Conservation (phyloP, 1,140 invertebrate species). For the Euglossa dilemma region DNA sequence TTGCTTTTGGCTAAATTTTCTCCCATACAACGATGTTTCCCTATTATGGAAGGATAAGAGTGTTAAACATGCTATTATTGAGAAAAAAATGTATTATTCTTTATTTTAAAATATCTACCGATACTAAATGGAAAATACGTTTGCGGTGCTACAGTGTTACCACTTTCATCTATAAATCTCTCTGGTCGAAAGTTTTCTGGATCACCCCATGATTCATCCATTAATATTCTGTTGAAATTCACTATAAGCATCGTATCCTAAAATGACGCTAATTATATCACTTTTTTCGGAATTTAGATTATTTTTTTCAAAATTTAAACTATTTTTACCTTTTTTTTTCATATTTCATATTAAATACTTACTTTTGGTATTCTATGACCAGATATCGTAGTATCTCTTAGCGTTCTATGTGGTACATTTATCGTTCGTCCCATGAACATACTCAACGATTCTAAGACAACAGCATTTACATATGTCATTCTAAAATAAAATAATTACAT, state of each 20-base stretch:
- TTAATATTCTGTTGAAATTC: conserved; percentile 90
- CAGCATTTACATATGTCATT: conserved; percentile 91
- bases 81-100: conserved; percentile 36
- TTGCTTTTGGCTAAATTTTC: conserved; percentile 92
- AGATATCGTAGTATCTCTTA: conserved; percentile 87
- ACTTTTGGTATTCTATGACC: conserved; percentile 91
- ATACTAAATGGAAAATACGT: conserved; percentile 90
- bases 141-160: conserved; percentile 87
- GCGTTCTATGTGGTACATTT: conserved; percentile 89
- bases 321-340: too few relatives aligned
- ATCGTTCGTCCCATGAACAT: conserved; percentile 91
- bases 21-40: conserved; percentile 92
- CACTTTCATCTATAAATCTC: conserved; percentile 87
- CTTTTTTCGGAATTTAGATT: not conserved
- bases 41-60: conserved; percentile 74
- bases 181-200: conserved; percentile 90
- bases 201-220: conserved; percentile 88
- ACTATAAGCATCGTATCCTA: conserved; percentile 92
- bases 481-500: conserved; percentile 75
- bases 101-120: conserved; percentile 79
- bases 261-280: conserved; percentile 61
- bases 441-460: conserved; percentile 89
- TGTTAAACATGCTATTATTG: conserved; percentile 18
- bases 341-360: conserved; percentile 45
- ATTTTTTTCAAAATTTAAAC: not conserved